These are phyloP conservation scores for Puma concolor DNA, from an alignment of 2,113 vertebrate genomes.

Conservation along the genomic window DNA sequence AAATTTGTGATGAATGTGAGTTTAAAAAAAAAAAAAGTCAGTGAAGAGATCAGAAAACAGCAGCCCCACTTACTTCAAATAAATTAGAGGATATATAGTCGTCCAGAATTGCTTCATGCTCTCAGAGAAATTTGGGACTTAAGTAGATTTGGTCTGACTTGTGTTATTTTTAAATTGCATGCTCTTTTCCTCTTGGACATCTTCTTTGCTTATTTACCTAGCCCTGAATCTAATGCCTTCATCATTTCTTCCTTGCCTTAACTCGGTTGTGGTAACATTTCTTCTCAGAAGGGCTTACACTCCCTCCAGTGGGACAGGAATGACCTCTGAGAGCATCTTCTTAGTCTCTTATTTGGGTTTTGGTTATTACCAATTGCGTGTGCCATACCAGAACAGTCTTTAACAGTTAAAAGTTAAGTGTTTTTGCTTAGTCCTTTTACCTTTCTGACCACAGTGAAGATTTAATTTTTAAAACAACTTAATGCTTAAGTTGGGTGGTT, in stretches of 20 bases:
- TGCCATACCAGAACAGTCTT: not conserved
- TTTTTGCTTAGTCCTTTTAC: constrained; percentile 27
- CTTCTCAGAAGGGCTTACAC: constrained; percentile 37
- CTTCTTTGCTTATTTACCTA: constrained; percentile 54
- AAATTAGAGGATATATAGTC: constrained; percentile 40
- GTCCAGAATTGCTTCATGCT: constrained; percentile 11
- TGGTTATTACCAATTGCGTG: not conserved
- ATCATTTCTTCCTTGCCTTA: constrained; percentile 56
- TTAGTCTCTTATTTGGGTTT: constrained; percentile 15
- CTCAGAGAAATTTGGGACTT: constrained; percentile 44
- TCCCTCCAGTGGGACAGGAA: not conserved
- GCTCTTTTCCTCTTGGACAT: constrained; percentile 43
- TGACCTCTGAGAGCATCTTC: not conserved
- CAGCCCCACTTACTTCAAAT: constrained; percentile 24
- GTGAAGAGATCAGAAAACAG: not conserved
- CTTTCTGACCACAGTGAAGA: constrained; percentile 16
- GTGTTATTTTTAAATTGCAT: constrained; percentile 6
- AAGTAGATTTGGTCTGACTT: constrained; percentile 27
- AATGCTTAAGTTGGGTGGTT: constrained; percentile 45
- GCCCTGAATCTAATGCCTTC: constrained; percentile 45
- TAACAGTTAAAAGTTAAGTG: constrained; percentile 18
- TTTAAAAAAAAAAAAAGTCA: not conserved
- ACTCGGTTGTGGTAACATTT: constrained; percentile 10
- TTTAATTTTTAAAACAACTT: constrained; percentile 29
- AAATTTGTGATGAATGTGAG: constrained; percentile 47